These are phyloP conservation scores for Falcunculus frontatus DNA, from an alignment of 2,113 vertebrate genomes.

Conservation along the genomic window DNA sequence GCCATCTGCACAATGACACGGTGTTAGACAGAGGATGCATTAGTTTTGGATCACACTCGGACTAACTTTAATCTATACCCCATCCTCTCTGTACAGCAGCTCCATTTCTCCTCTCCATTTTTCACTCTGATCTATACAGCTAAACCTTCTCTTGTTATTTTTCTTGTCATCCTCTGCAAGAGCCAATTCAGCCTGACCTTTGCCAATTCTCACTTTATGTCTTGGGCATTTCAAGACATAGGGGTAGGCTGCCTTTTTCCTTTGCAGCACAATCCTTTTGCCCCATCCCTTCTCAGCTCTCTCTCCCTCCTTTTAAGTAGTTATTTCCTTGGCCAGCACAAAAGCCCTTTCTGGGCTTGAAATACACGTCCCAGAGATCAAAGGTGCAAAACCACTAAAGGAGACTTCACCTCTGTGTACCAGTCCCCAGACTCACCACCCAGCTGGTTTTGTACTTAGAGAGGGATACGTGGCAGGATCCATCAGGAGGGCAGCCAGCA, in stretches of 20 bases:
- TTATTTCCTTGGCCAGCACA: not conserved
- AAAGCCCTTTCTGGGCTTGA: not conserved
- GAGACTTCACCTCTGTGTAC: not conserved
- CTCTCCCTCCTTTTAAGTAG: not conserved
- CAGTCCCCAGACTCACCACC: not conserved
- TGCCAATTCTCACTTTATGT: not conserved
- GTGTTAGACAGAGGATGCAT: not conserved
- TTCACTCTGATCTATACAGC: not conserved
- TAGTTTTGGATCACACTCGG: not conserved
- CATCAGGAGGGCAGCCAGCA: not conserved
- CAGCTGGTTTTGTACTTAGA: not conserved
- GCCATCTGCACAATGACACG: not conserved
- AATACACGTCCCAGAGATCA: not conserved
- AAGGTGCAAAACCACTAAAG: not conserved
- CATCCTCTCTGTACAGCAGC: not conserved
- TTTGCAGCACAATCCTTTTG: not conserved
- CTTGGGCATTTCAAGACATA: slow-evolving; percentile 1
- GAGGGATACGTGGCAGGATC: not conserved
- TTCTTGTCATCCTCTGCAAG: not conserved
- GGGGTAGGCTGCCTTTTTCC: not conserved
- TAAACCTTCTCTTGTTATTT: not conserved
- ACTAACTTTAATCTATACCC: not conserved
- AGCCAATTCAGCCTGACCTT: slow-evolving; percentile 25
- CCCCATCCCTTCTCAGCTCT: not conserved
- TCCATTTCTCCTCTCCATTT: not conserved